Evolutionary conservation across 2,888 invertebrate genomes (phyloP).

Genomic region (Chrysolina haemoptera): DNA sequence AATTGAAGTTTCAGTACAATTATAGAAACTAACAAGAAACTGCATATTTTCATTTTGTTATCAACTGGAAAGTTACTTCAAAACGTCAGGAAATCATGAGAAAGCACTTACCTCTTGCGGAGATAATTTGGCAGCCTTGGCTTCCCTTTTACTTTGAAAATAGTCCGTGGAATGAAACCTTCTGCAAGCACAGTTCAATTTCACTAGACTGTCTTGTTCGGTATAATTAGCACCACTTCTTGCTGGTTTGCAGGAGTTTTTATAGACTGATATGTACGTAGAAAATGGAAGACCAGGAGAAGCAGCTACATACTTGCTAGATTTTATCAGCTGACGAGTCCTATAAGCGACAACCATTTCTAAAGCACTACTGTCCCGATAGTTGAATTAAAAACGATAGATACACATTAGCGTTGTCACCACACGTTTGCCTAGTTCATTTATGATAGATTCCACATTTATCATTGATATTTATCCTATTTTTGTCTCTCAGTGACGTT

Average conservation of each 20-base stretch:
- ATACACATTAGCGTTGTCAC: neutral
- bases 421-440: neutral
- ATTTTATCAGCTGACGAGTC: slow-evolving; percentile 58
- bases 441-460: neutral
- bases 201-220: slow-evolving; percentile 45
- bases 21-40: no score
- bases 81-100: neutral
- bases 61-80: neutral
- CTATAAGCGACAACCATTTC: slow-evolving; percentile 62
- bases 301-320: slow-evolving; percentile 55
- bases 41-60: no score
- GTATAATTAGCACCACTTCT: slow-evolving; percentile 18
- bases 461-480: neutral
- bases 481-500: neutral
- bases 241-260: slow-evolving; percentile 34
- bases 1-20: no score
- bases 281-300: slow-evolving; percentile 53
- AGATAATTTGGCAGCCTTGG: slow-evolving; percentile 61
- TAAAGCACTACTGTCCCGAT: neutral
- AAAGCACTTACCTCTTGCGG: slow-evolving; percentile 65
- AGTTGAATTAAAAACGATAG: neutral
- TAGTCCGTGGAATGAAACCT: slow-evolving; percentile 57
- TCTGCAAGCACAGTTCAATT: slow-evolving; percentile 53
- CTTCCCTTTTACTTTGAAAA: slow-evolving; percentile 52
- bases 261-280: slow-evolving; percentile 37